Conservation (phyloP, 2,113 vertebrate genomes). For the human (Homo sapiens) region GRCh38 chr3:126621501-126622000, state of each 20-base stretch:
- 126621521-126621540: background rate
- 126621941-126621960: background rate
- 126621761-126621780: conserved; percentile 94
- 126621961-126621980: background rate
- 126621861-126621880: conserved; percentile 95
- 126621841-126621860: conserved; percentile 92
- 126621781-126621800: conserved; percentile 95
- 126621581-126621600: background rate
- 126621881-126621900: conserved; percentile 96
- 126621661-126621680: background rate
- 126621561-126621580: background rate
- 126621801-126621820: conserved; percentile 95
- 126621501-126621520: background rate
- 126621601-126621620: background rate
- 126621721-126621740: conserved; percentile 58
- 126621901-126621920: conserved; percentile 17
- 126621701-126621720: background rate
- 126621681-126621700: background rate
- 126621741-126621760: conserved; percentile 87
- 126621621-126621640: background rate
- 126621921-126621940: background rate
- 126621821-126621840: conserved; percentile 96
- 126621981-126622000: background rate
- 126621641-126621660: background rate
- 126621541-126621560: background rate